These are phyloP conservation scores for Polypterus bichir DNA, from an alignment of 2,113 vertebrate species.

Conservation along the genomic window DNA sequence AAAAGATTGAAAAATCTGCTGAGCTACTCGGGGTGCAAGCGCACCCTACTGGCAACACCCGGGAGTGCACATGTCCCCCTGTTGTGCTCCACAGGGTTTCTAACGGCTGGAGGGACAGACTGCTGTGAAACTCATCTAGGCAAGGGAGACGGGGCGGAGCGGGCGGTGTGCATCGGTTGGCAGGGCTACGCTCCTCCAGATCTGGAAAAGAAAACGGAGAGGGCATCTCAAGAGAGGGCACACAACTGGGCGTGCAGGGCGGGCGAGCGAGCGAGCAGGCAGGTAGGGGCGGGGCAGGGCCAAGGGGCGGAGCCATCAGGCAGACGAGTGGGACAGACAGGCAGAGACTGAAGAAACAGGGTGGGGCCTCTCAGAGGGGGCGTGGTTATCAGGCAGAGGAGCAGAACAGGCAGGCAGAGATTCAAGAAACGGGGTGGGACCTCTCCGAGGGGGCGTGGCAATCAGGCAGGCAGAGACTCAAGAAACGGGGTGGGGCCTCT, in stretches of 20 bases:
- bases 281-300: not conserved
- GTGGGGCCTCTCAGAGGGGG: not conserved
- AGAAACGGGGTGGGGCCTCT: too few relatives aligned
- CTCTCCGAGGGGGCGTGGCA: not conserved
- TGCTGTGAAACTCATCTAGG: not conserved
- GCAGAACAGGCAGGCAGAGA: too few relatives aligned
- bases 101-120: not conserved
- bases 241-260: slow-evolving; percentile 12
- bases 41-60: too few relatives aligned
- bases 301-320: not conserved
- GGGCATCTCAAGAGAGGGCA: not conserved
- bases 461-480: too few relatives aligned
- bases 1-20: too few relatives aligned
- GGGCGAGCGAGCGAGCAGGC: not conserved
- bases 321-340: not conserved
- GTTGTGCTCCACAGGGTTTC: not conserved
- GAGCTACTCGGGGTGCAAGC: too few relatives aligned
- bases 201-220: slow-evolving; percentile 23
- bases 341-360: not conserved
- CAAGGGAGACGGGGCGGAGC: not conserved
- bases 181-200: slow-evolving; percentile 47
- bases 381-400: slow-evolving; percentile 1
- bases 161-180: not conserved
- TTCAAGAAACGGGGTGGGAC: too few relatives aligned
- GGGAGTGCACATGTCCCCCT: too few relatives aligned